Evolutionary conservation across 2,797 vertebrate genomes (phyloP).

Genomic region (Scolopax rusticola): DNA sequence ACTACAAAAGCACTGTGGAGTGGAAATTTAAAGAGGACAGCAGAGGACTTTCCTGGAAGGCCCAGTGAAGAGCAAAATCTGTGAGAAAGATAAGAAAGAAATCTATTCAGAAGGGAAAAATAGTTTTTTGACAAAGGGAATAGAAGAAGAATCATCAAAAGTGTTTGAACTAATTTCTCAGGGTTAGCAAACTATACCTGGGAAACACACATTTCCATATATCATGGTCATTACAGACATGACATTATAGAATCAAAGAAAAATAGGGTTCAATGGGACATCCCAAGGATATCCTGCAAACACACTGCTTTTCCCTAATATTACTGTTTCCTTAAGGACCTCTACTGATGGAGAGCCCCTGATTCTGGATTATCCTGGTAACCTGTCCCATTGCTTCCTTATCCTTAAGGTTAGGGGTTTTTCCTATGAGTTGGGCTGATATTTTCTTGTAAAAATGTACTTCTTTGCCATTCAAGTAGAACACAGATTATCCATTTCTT

Average conservation of each 20-base stretch:
- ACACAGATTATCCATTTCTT: background rate
- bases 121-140: background rate
- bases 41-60: background rate
- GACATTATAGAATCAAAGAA: background rate
- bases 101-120: background rate
- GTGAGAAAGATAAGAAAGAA: background rate
- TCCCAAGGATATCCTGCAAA: background rate
- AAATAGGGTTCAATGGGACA: background rate
- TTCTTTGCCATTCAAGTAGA: background rate
- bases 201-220: background rate
- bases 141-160: background rate
- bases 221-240: background rate
- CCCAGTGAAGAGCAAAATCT: background rate
- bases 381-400: background rate
- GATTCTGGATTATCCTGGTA: background rate
- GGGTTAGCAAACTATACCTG: accelerated
- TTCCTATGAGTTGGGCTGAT: background rate
- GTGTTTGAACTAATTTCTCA: background rate
- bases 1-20: background rate
- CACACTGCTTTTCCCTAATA: background rate
- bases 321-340: background rate
- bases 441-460: background rate
- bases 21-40: background rate
- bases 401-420: background rate
- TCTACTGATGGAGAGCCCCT: background rate